phyloP scores from a whole-genome alignment of 35 echinoderm and acorn worm genomes.

The Ophiothrix spiculata region DNA sequence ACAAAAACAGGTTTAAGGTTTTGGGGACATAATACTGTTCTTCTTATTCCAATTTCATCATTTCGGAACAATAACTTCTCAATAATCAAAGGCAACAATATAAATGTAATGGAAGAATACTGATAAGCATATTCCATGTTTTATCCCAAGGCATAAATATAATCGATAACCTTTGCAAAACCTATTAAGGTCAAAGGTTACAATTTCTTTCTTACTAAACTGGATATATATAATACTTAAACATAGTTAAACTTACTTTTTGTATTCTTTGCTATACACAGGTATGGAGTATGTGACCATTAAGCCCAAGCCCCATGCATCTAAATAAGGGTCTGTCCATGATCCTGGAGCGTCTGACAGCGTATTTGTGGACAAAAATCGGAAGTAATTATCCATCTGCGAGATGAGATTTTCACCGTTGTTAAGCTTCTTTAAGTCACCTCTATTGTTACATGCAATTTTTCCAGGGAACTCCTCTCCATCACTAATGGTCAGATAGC shows the following conservation, averaged over 20 bases:
- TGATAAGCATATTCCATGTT: no score
- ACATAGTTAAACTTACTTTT: conserved; percentile 59
- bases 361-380: conserved; percentile 85
- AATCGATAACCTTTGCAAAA: no score
- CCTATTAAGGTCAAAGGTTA: no score
- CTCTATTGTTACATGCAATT: conserved; percentile 80
- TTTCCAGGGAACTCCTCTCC: conserved; percentile 94
- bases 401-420: conserved; percentile 88
- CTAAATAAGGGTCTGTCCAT: conserved; percentile 96
- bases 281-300: conserved; percentile 94
- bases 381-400: conserved; percentile 95
- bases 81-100: no score
- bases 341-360: conserved; percentile 40
- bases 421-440: conserved; percentile 62
- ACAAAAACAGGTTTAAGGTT: no score
- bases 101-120: no score
- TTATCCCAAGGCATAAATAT: no score
- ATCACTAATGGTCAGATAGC: conserved; percentile 78
- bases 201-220: no score
- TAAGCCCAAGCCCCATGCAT: conserved; percentile 87
- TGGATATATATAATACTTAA: no score
- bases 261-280: conserved; percentile 62
- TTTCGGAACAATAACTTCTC: no score
- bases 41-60: no score
- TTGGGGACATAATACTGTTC: no score